Base-by-base conservation (phyloP, 2,797 vertebrate genomes). In the Gymnopithys bicolor region DNA sequence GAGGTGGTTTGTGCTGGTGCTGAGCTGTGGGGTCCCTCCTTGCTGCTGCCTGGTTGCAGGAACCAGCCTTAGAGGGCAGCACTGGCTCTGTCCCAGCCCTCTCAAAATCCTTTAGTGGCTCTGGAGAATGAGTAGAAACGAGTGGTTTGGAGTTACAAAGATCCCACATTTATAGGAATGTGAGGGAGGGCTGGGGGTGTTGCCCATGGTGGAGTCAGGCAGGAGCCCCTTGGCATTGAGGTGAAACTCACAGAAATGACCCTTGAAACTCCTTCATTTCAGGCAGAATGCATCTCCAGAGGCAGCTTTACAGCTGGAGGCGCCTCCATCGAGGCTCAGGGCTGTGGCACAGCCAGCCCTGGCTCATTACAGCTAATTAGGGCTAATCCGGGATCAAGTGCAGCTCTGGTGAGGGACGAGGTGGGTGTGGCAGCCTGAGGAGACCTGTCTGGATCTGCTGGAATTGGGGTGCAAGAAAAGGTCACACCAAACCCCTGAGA, bases 51-150 rank as follows among this genome's bases (percentile, higher is more conserved):
- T 84, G 41, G 16, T 53, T 60, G 46, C 58, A 49, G 14, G 48
- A 19, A 53, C 21, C 39, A n/a, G 56, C 90, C 74, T 75, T 64
- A 92, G 96, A 81, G 84, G 87, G 93, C 92, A 93, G 93, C 80
- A 27, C 6, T 7, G 59, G 66, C 59, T 52, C 23, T 25, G 3
- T 18, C 33, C 17, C 16, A 71, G 66, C 8, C 7, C 45, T 33
- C 28, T n/a, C 14, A 45, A 62, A 71, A 51, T 35, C 41, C 27
- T 87, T 12, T 15, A 23, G 24, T 30, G 12, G 10, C 22, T 27
- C 9, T n/a, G 58, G 37, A 64, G 80, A 24, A 55, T 10, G 41
- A 58, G 37, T 41, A 69, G 13, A 53, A 73, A 21, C 0, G 0
- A 25, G 19, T 17, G 21, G 23, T 60, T 22, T 7, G 41, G 33